Base-by-base conservation (phyloP, 2,888 invertebrate genomes). In the Biston betularia region DNA sequence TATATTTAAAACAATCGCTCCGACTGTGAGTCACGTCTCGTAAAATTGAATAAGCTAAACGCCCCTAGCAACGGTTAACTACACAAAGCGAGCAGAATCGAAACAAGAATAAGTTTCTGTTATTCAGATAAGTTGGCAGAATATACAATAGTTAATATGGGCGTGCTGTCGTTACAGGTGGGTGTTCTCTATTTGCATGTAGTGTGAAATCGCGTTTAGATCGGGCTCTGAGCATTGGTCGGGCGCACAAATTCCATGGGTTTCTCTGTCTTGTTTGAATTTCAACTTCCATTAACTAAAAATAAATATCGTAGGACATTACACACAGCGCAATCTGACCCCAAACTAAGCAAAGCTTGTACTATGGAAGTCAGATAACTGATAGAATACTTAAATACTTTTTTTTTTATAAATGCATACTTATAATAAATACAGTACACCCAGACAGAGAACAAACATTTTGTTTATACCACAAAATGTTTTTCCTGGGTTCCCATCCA, bases 1-100 rank as follows among this genome's bases (percentile, higher is more conserved):
- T 14, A 42, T 35, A 53, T 54, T 56, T 55, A 33, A 54, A 54
- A 54, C 54, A 54, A 42, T 54, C 54, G 44, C n/a, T 40, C 35
- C 52, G 14, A 9, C n/a, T 40, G 53, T 54, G 54, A 54, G 54
- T 54, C 54, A 54, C 24, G 6, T 8, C 42, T 33, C 42, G 42
- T 42, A 54, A 54, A 54, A 38, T 46, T 44, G 42, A 54, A 54
- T 54, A 54, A 54, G 42, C 42, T 24, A 1, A 42, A 24, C 54
- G 54, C 54, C 42, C 54, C 42, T 42, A 10, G 42, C 24, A 12
- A 42, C 35, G 15, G 35, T 15, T 33, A 8, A 24, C n/a, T n/a
- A 42, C 4, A 33, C 42, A 54, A 10, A 42, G 54, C 52, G 15
- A 10, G 52, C 52, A 42, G n/a, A 42, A 24, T 42, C 33, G 12